These are phyloP conservation scores for Fukomys damarensis DNA, from an alignment of 2,113 vertebrate genomes.

Conservation along the genomic window DNA sequence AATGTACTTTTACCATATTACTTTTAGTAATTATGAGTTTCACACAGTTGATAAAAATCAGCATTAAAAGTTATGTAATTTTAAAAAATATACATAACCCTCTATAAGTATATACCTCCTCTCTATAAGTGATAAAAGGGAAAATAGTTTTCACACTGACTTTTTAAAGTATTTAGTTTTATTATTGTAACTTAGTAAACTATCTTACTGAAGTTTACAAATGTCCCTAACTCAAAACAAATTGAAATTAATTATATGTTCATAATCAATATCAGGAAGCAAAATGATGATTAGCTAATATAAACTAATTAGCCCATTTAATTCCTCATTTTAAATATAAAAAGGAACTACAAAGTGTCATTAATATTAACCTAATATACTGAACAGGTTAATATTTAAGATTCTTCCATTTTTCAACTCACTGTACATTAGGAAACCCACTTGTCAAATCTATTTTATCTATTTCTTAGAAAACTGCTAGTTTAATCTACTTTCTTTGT, in stretches of 20 bases:
- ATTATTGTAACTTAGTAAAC: conserved; percentile 30
- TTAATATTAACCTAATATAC: conserved; percentile 20
- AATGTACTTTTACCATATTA: conserved; percentile 6
- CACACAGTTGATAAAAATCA: conserved; percentile 42
- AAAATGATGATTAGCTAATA: conserved; percentile 35
- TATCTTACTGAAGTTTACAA: conserved; percentile 49
- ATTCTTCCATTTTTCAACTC: conserved; percentile 24
- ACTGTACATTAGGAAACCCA: conserved; percentile 34
- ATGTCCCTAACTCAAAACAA: conserved; percentile 12
- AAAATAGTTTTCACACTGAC: conserved; percentile 10
- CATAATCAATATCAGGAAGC: conserved; percentile 35
- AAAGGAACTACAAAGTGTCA: not conserved
- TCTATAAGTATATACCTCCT: not conserved
- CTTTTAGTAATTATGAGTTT: conserved; percentile 60
- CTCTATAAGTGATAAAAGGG: not conserved
- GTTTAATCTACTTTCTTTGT: not conserved
- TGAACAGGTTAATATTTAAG: conserved; percentile 37
- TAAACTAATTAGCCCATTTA: conserved; percentile 42
- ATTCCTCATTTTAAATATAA: not conserved
- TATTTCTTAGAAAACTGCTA: conserved; percentile 53
- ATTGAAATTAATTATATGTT: conserved; percentile 28
- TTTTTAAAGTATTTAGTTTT: conserved; percentile 45
- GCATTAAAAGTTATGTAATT: conserved; percentile 7
- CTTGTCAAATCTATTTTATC: conserved; percentile 37
- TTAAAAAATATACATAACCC: conserved; percentile 1